Percentiles rank a stretch among this genome's conserved stretches.
Conservation (phyloP, 1,140 invertebrate species). For the Hirudo medicinalis region DNA sequence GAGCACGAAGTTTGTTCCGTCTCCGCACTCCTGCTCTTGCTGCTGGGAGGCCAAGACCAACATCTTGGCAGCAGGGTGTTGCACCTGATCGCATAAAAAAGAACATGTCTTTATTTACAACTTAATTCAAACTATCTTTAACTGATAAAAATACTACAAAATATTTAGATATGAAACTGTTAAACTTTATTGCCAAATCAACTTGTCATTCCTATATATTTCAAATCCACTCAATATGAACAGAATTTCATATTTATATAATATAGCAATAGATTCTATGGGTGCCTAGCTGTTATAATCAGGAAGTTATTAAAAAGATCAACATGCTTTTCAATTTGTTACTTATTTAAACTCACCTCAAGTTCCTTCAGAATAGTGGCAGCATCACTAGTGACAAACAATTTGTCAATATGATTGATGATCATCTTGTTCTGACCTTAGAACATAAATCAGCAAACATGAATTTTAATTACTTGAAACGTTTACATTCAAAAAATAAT, state of each 20-base stretch:
- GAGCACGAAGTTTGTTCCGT: constrained; percentile 97
- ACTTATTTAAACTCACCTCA: constrained; percentile 48
- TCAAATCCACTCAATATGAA: too few relatives aligned
- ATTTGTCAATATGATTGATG: constrained; percentile 94
- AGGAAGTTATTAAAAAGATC: too few relatives aligned
- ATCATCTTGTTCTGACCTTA: constrained; percentile 99
- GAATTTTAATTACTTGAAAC: too few relatives aligned
- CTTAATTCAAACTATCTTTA: too few relatives aligned
- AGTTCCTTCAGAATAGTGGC: constrained; percentile 91
- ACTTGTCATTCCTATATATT: too few relatives aligned
- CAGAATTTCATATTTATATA: too few relatives aligned
- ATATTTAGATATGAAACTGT: too few relatives aligned
- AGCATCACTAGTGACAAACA: constrained; percentile 97
- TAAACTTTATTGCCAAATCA: too few relatives aligned
- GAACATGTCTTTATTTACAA: not conserved
- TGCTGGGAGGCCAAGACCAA: constrained; percentile 89
- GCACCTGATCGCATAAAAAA: constrained; percentile 47
- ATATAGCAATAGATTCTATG: too few relatives aligned
- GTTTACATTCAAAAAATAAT: not conserved
- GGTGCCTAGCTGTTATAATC: too few relatives aligned
- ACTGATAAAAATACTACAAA: too few relatives aligned
- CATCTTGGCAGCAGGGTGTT: constrained; percentile 96
- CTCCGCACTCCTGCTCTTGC: constrained; percentile 96
- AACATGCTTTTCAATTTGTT: too few relatives aligned
- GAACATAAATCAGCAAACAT: constrained; percentile 15